phyloP scores from a whole-genome alignment of 2,888 invertebrate genomes.

The Lycia hirtaria region DNA sequence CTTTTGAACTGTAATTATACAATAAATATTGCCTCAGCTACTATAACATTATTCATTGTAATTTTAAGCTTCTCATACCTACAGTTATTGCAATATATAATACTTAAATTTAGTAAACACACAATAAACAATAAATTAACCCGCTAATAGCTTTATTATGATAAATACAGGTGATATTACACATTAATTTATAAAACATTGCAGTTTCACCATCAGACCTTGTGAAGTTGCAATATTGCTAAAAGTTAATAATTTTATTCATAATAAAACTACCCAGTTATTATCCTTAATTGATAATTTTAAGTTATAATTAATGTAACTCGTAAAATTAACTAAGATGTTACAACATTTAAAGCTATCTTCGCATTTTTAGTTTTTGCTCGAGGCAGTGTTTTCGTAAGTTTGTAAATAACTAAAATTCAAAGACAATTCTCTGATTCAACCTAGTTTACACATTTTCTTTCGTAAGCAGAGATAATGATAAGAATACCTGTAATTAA shows the following conservation, averaged over 20 bases:
- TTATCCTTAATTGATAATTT: conserved; percentile 4
- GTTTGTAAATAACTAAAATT: background rate
- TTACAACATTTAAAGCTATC: background rate
- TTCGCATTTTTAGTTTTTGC: too few relatives aligned
- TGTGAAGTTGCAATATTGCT: conserved; percentile 11
- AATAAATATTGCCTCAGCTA: too few relatives aligned
- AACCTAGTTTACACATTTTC: background rate
- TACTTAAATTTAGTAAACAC: background rate
- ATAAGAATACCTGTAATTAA: background rate
- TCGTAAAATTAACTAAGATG: conserved; percentile 7
- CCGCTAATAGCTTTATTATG: background rate
- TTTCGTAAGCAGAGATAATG: background rate
- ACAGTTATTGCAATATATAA: background rate
- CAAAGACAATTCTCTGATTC: too few relatives aligned
- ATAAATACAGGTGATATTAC: background rate
- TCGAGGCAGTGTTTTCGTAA: too few relatives aligned
- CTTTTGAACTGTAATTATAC: too few relatives aligned
- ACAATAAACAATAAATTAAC: background rate
- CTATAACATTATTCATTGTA: too few relatives aligned
- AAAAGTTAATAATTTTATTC: conserved; percentile 21
- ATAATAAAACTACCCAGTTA: conserved; percentile 6
- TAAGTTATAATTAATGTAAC: conserved; percentile 5
- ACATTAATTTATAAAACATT: background rate
- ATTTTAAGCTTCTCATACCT: background rate
- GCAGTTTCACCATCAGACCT: conserved; percentile 14